phyloP scores from a whole-genome alignment of 2,888 invertebrate genomes.

The Xylota segnis region DNA sequence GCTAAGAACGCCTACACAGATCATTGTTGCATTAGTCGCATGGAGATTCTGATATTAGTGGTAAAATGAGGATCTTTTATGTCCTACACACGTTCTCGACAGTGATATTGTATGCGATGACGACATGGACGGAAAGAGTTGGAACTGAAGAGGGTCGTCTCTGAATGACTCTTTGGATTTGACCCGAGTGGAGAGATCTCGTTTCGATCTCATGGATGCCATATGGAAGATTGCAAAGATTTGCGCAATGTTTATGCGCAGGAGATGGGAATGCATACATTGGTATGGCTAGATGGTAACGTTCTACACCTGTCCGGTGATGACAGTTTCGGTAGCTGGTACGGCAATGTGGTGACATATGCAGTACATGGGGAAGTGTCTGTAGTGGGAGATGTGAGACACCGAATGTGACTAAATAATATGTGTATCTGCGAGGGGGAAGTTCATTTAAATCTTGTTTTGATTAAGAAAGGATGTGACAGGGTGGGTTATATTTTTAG shows the following conservation, averaged over 20 bases:
- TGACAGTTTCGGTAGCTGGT: conserved; percentile 69
- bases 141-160: neutral
- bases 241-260: conserved; percentile 17
- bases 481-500: too few species aligned
- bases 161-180: conserved; percentile 46
- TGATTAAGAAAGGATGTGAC: neutral
- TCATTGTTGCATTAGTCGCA: conserved; percentile 76
- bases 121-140: neutral
- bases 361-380: neutral
- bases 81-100: conserved; percentile 70
- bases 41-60: conserved; percentile 67
- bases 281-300: conserved; percentile 22
- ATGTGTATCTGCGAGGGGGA: neutral
- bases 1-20: conserved; percentile 73
- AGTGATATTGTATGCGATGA: conserved; percentile 35
- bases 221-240: conserved; percentile 48
- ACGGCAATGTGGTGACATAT: conserved; percentile 30
- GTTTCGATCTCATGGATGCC: conserved; percentile 26
- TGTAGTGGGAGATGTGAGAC: conserved; percentile 7
- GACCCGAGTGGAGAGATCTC: conserved; percentile 64
- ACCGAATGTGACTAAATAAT: conserved; percentile 4
- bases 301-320: conserved; percentile 42
- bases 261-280: conserved; percentile 6
- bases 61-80: conserved; percentile 74
- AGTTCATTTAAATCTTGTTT: neutral